phyloP scores from a whole-genome alignment of 2,888 invertebrate species.

The Pyrochroa serraticornis region DNA sequence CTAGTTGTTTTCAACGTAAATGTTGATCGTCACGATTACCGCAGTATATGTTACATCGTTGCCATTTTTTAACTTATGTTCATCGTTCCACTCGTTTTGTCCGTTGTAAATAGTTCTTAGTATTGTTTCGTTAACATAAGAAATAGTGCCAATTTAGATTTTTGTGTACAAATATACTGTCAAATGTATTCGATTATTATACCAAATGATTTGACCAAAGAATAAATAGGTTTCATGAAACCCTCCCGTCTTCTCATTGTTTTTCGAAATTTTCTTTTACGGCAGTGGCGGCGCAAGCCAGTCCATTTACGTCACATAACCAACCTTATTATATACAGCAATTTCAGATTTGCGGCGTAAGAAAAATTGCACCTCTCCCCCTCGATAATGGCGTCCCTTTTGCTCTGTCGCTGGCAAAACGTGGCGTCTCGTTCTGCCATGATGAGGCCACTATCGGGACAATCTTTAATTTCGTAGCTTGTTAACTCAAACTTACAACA shows the following conservation, averaged over 20 bases:
- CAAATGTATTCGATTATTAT: conserved; percentile 52
- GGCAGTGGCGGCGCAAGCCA: conserved; percentile 23
- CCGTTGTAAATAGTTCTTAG: conserved; percentile 22
- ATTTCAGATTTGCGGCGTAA: conserved; percentile 54
- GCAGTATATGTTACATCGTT: conserved; percentile 40
- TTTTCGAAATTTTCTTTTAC: neutral
- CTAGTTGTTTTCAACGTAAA: conserved; percentile 48
- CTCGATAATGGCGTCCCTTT: conserved; percentile 41
- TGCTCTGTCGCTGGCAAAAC: conserved; percentile 49
- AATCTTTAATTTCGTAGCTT: conserved; percentile 66
- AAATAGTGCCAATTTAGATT: conserved; percentile 53
- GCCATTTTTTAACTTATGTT: conserved; percentile 41
- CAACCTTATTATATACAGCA: conserved; percentile 53
- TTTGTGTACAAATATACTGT: conserved; percentile 45
- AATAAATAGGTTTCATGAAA: conserved; percentile 51
- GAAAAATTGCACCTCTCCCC: conserved; percentile 52
- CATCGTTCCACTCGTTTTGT: conserved; percentile 20
- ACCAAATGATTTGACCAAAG: conserved; percentile 75
- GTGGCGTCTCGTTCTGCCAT: conserved; percentile 56
- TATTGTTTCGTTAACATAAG: conserved; percentile 16
- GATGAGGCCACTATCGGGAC: conserved; percentile 67
- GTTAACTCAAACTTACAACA: conserved; percentile 53
- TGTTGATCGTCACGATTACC: conserved; percentile 41
- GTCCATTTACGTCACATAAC: conserved; percentile 51
- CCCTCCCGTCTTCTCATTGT: conserved; percentile 9